These are phyloP conservation scores for Trichomalopsis sarcophagae DNA, from an alignment of 1,140 invertebrate species.

Conservation along the genomic window DNA sequence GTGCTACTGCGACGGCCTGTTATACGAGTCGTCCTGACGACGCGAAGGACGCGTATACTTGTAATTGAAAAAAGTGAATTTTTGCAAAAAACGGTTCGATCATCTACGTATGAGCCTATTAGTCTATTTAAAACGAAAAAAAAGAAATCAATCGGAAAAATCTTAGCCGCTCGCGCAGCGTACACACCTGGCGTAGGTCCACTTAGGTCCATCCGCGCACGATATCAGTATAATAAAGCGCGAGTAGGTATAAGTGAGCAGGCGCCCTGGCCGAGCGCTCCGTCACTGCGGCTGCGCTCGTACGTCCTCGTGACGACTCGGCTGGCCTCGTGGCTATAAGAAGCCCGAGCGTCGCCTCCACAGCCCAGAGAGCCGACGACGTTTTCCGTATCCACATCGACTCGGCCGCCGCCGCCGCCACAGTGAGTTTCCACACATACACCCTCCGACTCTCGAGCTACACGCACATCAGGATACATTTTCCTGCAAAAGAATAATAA, in stretches of 20 bases:
- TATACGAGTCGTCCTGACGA: too few species aligned
- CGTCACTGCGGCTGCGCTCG: background rate
- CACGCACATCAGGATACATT: background rate
- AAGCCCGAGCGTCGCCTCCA: background rate
- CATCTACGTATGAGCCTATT: too few species aligned
- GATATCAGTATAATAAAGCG: background rate
- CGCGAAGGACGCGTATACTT: too few species aligned
- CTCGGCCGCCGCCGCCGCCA: background rate
- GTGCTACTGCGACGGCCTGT: too few species aligned
- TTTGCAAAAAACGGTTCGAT: too few species aligned
- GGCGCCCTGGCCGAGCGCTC: background rate
- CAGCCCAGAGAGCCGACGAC: slow-evolving; percentile 30
- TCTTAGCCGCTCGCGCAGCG: too few species aligned
- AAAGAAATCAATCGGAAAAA: too few species aligned
- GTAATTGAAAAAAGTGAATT: too few species aligned
- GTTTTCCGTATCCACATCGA: background rate
- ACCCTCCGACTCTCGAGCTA: background rate
- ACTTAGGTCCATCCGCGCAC: too few species aligned
- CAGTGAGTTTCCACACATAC: background rate
- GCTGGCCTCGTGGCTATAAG: slow-evolving; percentile 21
- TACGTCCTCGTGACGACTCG: slow-evolving; percentile 21
- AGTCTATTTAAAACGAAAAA: too few species aligned
- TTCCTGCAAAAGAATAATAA: background rate
- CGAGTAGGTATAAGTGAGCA: background rate
- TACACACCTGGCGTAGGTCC: background rate